Evolutionary conservation across 2,797 vertebrate genomes (phyloP).

Genomic region (Tiaroga cobitis): DNA sequence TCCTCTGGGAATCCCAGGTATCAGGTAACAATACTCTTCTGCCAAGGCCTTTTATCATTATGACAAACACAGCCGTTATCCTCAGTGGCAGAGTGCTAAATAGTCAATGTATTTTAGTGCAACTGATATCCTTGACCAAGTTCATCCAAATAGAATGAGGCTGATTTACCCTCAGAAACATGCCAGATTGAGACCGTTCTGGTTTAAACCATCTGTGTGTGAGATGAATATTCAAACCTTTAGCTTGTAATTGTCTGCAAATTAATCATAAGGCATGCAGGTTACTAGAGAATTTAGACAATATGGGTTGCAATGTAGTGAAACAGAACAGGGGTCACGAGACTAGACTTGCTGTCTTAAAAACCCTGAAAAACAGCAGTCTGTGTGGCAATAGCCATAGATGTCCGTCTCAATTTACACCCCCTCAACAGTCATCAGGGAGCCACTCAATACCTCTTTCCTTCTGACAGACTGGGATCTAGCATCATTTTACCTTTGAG

Average conservation of each 20-base stretch:
- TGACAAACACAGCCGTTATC: slow-evolving; percentile 18
- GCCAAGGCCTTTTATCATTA: slow-evolving; percentile 26
- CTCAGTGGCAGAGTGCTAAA: neutral
- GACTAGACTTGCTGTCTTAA: neutral
- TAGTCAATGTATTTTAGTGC: neutral
- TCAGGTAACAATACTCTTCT: slow-evolving; percentile 10
- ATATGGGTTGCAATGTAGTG: neutral
- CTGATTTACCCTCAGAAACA: neutral
- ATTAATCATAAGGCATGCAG: neutral
- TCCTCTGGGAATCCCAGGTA: slow-evolving; percentile 12
- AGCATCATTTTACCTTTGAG: slow-evolving; percentile 35
- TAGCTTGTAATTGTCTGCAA: slow-evolving; percentile 11
- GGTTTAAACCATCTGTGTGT: slow-evolving; percentile 18
- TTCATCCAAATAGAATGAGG: neutral
- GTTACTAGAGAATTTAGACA: neutral
- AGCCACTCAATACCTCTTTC: slow-evolving; percentile 19
- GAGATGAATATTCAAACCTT: slow-evolving; percentile 9
- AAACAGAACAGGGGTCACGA: neutral
- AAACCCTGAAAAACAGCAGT: neutral
- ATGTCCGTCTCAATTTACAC: neutral
- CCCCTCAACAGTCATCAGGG: slow-evolving; percentile 7
- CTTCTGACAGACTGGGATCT: slow-evolving; percentile 17
- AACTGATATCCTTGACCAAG: neutral
- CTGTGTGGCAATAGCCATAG: neutral
- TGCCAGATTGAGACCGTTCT: neutral